Evolutionary conservation across 2,888 invertebrate species (phyloP).

Genomic region (Nomada lathburiana): DNA sequence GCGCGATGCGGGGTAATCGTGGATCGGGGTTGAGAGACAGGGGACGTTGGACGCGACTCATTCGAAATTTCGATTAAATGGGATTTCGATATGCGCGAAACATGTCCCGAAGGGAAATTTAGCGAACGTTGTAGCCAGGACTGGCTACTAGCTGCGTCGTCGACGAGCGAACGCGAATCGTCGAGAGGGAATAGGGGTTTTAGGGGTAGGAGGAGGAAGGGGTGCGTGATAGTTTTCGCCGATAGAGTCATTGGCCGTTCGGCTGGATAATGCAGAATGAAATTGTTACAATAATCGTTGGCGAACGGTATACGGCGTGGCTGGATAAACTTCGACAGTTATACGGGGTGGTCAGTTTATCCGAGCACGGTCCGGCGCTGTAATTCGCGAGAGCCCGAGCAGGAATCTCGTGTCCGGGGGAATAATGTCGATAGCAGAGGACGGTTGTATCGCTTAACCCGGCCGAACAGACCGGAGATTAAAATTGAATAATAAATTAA

Average conservation of each 20-base stretch:
- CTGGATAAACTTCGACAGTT: constrained; percentile 62
- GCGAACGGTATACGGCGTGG: constrained; percentile 62
- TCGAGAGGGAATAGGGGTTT: neutral
- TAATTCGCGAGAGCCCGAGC: constrained; percentile 41
- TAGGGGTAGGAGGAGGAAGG: constrained; percentile 13
- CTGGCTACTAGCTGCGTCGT: constrained; percentile 27
- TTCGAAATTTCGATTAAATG: constrained; percentile 79
- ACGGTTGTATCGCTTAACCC: constrained; percentile 15
- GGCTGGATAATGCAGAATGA: constrained; percentile 77
- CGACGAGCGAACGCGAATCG: constrained; percentile 29
- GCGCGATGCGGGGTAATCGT: neutral
- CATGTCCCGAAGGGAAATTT: constrained; percentile 78
- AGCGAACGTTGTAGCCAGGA: constrained; percentile 64
- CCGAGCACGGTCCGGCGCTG: constrained; percentile 3
- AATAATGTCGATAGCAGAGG: neutral
- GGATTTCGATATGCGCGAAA: constrained; percentile 77
- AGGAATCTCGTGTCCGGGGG: constrained; percentile 13
- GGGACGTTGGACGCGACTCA: constrained; percentile 28
- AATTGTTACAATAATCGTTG: constrained; percentile 80
- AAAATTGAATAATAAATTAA: constrained; percentile 12
- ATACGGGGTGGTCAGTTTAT: constrained; percentile 59
- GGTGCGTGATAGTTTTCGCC: constrained; percentile 63
- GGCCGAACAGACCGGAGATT: constrained; percentile 1
- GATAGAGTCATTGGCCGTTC: constrained; percentile 69
- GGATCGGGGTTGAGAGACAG: neutral